phyloP scores from a whole-genome alignment of 1,140 invertebrate genomes.

The Scaptomyza hsui region DNA sequence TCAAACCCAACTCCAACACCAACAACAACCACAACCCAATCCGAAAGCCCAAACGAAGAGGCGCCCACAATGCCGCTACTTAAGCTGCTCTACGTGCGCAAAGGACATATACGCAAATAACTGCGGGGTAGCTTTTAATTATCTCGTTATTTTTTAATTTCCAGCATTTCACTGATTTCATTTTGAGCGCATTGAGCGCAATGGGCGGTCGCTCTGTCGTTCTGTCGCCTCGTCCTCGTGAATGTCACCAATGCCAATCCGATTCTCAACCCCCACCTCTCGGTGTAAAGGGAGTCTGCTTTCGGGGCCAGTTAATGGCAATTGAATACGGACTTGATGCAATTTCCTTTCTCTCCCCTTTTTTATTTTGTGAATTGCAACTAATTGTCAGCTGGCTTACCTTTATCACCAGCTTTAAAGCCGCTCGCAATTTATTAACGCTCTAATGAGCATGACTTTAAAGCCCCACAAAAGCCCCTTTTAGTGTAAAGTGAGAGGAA shows the following conservation, averaged over 20 bases:
- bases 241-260: slow-evolving; percentile 6
- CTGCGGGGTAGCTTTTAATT: slow-evolving; percentile 79
- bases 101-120: slow-evolving; percentile 63
- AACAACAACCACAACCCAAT: background rate
- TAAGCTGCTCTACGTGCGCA: slow-evolving; percentile 70
- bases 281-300: background rate
- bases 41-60: slow-evolving; percentile 4
- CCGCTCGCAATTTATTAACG: slow-evolving; percentile 53
- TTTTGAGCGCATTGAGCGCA: slow-evolving; percentile 60
- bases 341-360: slow-evolving; percentile 18
- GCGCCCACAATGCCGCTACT: slow-evolving; percentile 66
- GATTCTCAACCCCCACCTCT: background rate
- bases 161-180: slow-evolving; percentile 77
- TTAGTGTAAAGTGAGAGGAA: slow-evolving; percentile 61
- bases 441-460: slow-evolving; percentile 57
- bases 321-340: slow-evolving; percentile 15
- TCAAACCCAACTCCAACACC: background rate
- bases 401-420: slow-evolving; percentile 8
- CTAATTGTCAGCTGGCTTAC: slow-evolving; percentile 60
- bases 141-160: slow-evolving; percentile 82
- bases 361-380: slow-evolving; percentile 28
- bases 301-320: slow-evolving; percentile 4
- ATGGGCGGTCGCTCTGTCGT: slow-evolving; percentile 30
- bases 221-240: background rate
- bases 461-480: slow-evolving; percentile 56